Evolutionary conservation across 2,888 invertebrate genomes (phyloP), one percentile per base, ranked within the genome.

Genomic region (Halocaridina rubra): DNA sequence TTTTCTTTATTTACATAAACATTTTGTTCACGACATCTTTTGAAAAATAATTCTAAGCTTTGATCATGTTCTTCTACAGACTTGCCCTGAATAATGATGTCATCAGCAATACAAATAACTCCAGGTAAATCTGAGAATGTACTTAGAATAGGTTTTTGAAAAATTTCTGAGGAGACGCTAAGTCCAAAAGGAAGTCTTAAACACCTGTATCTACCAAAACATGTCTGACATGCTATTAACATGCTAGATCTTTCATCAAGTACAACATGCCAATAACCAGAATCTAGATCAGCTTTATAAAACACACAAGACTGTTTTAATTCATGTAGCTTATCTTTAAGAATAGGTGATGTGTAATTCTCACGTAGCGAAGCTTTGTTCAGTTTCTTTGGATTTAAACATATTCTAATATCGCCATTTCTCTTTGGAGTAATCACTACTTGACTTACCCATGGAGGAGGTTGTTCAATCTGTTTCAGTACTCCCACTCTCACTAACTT

Each of bases 171-270:
- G 24, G 77, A 77, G 5, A 61, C 59, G 29, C 24, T 29, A 19
- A 77, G 59, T 4, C 77, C 61, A 59, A 59, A 77, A 27, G 77
- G 61, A 3, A 61, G 61, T 19, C 61, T 24, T 22, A 57, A 19
- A 8, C 30, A 77, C 32, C 32, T 57, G 30, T 59, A 77, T n/a
- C 77, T 77, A 16, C 77, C 77, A 77, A 77, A 59, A 5, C 77
- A 59, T 5, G 61, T 77, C 19, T 77, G 61, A 30, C 57, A 77
- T 30, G 77, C 59, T 7, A 61, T 59, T 3, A 61, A 30, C 19
- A 53, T 16, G 29, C 77, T 77, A 7, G 77, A 77, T 16, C 13
- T 22, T n/a, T 77, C 61, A 77, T 77, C 29, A 0, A 77, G 33
- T 16, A 16, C 22, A 16, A 77, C 53, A 13, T 77, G 30, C 77